Base-by-base conservation (phyloP, 2,888 invertebrate genomes). In the Cheilosia vulpina region DNA sequence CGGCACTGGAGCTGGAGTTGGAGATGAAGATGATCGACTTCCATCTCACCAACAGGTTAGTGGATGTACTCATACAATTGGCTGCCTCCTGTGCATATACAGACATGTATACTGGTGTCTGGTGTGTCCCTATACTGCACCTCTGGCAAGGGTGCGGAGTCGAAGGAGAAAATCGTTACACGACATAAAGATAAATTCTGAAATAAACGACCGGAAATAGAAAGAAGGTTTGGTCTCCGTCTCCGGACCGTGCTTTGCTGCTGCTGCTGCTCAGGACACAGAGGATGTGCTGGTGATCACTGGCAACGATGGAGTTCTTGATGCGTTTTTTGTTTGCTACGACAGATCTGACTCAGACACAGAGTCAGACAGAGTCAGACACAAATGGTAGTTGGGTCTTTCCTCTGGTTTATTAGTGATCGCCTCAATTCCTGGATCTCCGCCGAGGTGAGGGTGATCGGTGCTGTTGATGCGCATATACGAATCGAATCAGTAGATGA, bases 131-230 rank as follows among this genome's bases (percentile, higher is more conserved):
- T 53, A 53, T 31, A 55, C 57, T 55, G 65, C 50, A 72, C 71
- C 62, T 72, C 27, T 69, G n/a, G 17, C 47, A 58, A 71, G 73
- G 73, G 87, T 71, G 82, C 75, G 87, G 83, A 75, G 75, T 71
- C 31, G 52, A 72, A 79, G 79, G 55, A 78, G 79, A 76, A 69
- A 83, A 87, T 75, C 71, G 78, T 83, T 79, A 87, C 87, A 87
- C 65, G 87, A 78, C 82, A 78, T 73, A 82, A 82, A 78, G 83
- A 83, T 83, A 83, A 73, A 79, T 83, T 83, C 63, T 83, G 58
- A 83, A 83, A 83, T 79, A 83, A 83, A 79, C 83, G 83, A 83
- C 83, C 83, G 83, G 83, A 83, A 83, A 83, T 83, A 83, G 79
- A 83, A 83, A 73, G 55, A 83, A 83, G 83, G 83, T 83, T 73